phyloP scores from a whole-genome alignment of 2,113 vertebrate genomes.

The human region GRCh38 chr6:134544501-134545000 shows the following conservation, averaged over 20 bases:
- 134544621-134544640: constrained; percentile 12
- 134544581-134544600: constrained; percentile 1
- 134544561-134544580: background rate
- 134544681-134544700: background rate
- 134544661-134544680: background rate
- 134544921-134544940: background rate
- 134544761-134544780: background rate
- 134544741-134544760: background rate
- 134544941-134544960: background rate
- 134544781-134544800: background rate
- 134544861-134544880: background rate
- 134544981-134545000: background rate
- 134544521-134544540: background rate
- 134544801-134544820: background rate
- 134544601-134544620: background rate
- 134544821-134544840: background rate
- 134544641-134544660: background rate
- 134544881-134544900: background rate
- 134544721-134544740: background rate
- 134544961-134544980: background rate
- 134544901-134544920: background rate
- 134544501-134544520: background rate
- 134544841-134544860: background rate
- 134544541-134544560: background rate
- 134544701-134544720: background rate